phyloP scores from a whole-genome alignment of 2,113 vertebrate genomes.

The Danionella cerebrum region DNA sequence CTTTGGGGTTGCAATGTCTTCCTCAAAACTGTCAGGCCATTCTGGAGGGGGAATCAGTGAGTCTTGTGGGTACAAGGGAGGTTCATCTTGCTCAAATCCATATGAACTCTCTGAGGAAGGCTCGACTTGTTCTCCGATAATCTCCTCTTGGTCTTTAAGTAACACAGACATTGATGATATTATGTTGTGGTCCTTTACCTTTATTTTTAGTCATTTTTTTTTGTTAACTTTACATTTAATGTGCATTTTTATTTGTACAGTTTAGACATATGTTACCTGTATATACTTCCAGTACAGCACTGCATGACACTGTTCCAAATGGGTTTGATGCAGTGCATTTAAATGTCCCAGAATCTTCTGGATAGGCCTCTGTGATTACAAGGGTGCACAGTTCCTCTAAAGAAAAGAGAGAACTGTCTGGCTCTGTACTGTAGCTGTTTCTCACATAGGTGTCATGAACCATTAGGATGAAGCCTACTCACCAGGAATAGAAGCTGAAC shows the following conservation, averaged over 20 bases:
- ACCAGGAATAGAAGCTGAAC: slow-evolving; percentile 76
- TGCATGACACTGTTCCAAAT: slow-evolving; percentile 70
- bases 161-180: neutral
- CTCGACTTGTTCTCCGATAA: slow-evolving; percentile 47
- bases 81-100: slow-evolving; percentile 33
- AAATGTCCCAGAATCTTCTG: slow-evolving; percentile 81
- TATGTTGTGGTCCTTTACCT: neutral
- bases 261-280: slow-evolving; percentile 63
- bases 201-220: neutral
- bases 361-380: slow-evolving; percentile 82
- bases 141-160: slow-evolving; percentile 58
- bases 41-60: slow-evolving; percentile 48
- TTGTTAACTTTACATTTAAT: no score
- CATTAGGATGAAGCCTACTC: no score
- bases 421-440: no score
- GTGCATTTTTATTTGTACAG: no score
- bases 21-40: slow-evolving; percentile 53
- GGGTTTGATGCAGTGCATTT: slow-evolving; percentile 78
- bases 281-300: slow-evolving; percentile 70
- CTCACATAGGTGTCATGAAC: no score
- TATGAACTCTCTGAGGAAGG: neutral
- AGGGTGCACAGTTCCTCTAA: slow-evolving; percentile 83
- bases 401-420: neutral
- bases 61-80: slow-evolving; percentile 42
- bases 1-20: slow-evolving; percentile 28